Conservation (phyloP, 1,140 invertebrate species). For the Hydropsyche tenuis region DNA sequence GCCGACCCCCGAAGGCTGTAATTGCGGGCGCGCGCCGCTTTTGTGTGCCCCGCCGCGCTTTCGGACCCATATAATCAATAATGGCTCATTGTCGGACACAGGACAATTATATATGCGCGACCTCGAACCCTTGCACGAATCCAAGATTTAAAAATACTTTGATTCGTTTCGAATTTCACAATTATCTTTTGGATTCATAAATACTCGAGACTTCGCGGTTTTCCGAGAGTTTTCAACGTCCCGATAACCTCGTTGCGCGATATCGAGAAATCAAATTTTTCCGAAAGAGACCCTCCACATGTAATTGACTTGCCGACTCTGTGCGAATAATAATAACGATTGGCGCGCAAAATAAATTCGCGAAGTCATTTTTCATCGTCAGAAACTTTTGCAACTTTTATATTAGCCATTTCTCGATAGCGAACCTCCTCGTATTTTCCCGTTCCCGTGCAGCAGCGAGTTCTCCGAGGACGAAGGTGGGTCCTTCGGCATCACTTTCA, state of each 20-base stretch:
- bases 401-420: conserved; percentile 41
- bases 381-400: conserved; percentile 44
- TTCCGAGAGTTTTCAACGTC: too few relatives aligned
- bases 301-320: conserved; percentile 33
- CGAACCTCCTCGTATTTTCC: conserved; percentile 14
- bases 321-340: conserved; percentile 20
- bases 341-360: conserved; percentile 35
- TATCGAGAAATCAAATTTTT: too few relatives aligned
- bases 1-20: background rate
- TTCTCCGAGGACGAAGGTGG: too few relatives aligned
- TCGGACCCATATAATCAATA: conserved; percentile 7
- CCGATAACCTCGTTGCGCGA: too few relatives aligned
- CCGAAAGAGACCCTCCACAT: background rate
- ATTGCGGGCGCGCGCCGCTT: conserved; percentile 13
- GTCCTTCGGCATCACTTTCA: conserved; percentile 28
- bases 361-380: conserved; percentile 40
- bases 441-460: background rate
- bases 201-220: too few relatives aligned
- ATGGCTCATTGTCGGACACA: background rate
- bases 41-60: conserved; percentile 8
- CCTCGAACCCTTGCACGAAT: too few relatives aligned
- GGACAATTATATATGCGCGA: background rate
- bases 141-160: too few relatives aligned
- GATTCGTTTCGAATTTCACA: too few relatives aligned
- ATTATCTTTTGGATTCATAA: too few relatives aligned